Conservation (phyloP, 2,113 vertebrate genomes). For the Furnarius figulus region DNA sequence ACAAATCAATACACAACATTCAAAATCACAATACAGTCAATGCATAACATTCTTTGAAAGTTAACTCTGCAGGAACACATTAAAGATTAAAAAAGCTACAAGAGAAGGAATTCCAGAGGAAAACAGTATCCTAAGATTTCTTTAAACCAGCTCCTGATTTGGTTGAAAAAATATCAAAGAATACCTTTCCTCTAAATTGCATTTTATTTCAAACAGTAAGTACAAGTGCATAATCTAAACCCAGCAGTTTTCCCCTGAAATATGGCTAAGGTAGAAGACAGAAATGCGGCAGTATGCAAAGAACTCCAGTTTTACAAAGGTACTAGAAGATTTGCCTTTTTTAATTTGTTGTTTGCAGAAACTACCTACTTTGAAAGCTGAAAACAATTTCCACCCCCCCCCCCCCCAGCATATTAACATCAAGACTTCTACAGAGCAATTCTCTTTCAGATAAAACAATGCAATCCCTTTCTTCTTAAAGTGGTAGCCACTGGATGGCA, state of each 20-base stretch:
- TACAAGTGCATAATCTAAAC: neutral
- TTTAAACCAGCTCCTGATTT: neutral
- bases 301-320: neutral
- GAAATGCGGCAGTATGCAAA: neutral
- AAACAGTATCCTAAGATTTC: neutral
- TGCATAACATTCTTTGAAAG: neutral
- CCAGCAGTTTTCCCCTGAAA: neutral
- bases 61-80: neutral
- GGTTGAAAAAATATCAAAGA: neutral
- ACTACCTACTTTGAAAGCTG: neutral
- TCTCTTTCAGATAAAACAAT: neutral
- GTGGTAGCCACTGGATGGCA: neutral
- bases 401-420: neutral
- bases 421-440: neutral
- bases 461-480: neutral
- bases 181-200: neutral
- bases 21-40: neutral
- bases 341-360: neutral
- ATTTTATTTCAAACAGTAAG: neutral
- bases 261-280: neutral
- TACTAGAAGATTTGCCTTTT: neutral
- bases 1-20: neutral
- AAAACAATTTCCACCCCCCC: fast-evolving
- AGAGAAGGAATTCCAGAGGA: neutral
- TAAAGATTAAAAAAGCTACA: neutral